These are phyloP conservation scores for Auanema freiburgensis DNA, from an alignment of 2,888 invertebrate species.

Conservation along the genomic window DNA sequence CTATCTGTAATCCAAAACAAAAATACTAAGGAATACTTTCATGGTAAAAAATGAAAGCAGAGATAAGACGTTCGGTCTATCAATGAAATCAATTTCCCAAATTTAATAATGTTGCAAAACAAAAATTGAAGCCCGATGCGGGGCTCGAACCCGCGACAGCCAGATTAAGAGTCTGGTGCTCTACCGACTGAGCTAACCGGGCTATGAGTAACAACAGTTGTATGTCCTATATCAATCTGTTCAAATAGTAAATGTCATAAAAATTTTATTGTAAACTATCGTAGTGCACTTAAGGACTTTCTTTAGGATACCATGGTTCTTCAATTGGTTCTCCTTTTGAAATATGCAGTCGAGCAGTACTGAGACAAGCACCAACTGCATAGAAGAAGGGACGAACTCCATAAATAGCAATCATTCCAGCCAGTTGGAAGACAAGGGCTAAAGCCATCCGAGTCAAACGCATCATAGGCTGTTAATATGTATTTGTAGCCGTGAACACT, in stretches of 20 bases:
- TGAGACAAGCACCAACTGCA: slow-evolving; percentile 33
- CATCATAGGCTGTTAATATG: slow-evolving; percentile 24
- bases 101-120: too few relatives aligned
- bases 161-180: slow-evolving; percentile 63
- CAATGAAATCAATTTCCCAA: too few relatives aligned
- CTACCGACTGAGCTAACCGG: slow-evolving; percentile 63
- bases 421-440: slow-evolving; percentile 27
- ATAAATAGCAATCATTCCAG: slow-evolving; percentile 33
- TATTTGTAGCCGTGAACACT: too few relatives aligned
- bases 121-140: slow-evolving; percentile 51
- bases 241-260: too few relatives aligned
- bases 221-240: too few relatives aligned
- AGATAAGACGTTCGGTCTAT: too few relatives aligned
- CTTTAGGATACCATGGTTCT: slow-evolving; percentile 25
- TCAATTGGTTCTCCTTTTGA: slow-evolving; percentile 26
- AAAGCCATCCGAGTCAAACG: slow-evolving; percentile 27
- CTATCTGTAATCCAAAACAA: too few relatives aligned
- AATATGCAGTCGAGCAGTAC: slow-evolving; percentile 31
- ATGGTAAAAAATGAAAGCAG: too few relatives aligned
- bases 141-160: slow-evolving; percentile 63
- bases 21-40: too few relatives aligned
- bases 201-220: slow-evolving; percentile 11
- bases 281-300: too few relatives aligned
- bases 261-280: too few relatives aligned
- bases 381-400: slow-evolving; percentile 38